Conservation (phyloP, 53 echinoderm and acorn worm species). For the Hippasteria phrygiana region DNA sequence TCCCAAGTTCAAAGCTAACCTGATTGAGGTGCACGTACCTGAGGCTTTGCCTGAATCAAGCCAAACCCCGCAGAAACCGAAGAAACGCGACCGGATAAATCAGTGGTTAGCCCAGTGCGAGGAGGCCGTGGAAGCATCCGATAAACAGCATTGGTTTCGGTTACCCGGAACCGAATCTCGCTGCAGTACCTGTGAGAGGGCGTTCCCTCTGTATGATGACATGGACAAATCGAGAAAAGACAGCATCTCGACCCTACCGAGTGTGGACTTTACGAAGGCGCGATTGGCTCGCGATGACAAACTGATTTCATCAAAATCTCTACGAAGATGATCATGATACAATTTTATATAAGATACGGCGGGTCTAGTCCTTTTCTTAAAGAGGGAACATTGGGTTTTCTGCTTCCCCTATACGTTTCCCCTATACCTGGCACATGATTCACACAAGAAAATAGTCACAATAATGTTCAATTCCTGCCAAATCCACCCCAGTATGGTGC, state of each 20-base stretch:
- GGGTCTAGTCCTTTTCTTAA: no score
- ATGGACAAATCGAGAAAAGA: background rate
- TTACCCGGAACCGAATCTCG: constrained; percentile 18
- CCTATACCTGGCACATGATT: no score
- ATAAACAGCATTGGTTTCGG: constrained; percentile 17
- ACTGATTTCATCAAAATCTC: background rate
- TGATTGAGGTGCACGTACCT: constrained; percentile 59
- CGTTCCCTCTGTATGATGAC: constrained; percentile 2
- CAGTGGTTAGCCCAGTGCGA: constrained; percentile 49
- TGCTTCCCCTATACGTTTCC: no score
- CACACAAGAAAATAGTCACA: no score
- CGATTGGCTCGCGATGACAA: constrained; percentile 1
- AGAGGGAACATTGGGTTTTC: no score
- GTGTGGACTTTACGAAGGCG: constrained; percentile 38
- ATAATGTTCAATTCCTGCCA: no score
- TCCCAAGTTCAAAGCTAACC: constrained; percentile 28
- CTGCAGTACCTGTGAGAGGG: constrained; percentile 46
- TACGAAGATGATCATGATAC: no score
- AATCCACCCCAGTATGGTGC: no score
- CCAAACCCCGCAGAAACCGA: background rate
- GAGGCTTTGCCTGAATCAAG: background rate
- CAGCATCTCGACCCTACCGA: background rate
- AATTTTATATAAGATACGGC: no score
- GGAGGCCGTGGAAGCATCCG: constrained; percentile 13
- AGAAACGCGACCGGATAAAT: background rate